Evolutionary conservation across 2,113 vertebrate species (phyloP).

Genomic region (Ondatra zibethicus): DNA sequence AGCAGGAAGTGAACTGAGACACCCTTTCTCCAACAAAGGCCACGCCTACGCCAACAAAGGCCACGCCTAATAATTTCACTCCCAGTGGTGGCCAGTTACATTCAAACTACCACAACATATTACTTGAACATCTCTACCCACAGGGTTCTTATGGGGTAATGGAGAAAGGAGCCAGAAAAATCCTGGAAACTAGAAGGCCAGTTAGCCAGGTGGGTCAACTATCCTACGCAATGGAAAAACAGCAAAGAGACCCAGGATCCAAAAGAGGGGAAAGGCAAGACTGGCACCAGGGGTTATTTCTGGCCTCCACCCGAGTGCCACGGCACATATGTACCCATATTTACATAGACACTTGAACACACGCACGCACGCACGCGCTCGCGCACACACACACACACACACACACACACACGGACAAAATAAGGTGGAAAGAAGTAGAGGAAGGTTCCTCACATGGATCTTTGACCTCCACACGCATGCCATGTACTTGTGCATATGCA

Average conservation of each 20-base stretch:
- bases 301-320: not conserved
- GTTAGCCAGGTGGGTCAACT: not conserved
- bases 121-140: not conserved
- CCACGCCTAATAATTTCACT: not conserved
- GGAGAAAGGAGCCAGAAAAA: not conserved
- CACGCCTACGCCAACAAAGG: not conserved
- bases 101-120: not conserved
- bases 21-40: too few relatives aligned
- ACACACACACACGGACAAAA: not conserved
- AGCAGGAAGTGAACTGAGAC: too few relatives aligned
- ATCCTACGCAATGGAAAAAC: not conserved
- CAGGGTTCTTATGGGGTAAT: not conserved
- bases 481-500: not conserved
- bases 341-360: not conserved
- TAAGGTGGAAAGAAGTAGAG: not conserved
- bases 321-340: not conserved
- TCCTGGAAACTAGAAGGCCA: not conserved
- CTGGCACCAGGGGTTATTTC: too few relatives aligned
- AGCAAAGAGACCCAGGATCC: not conserved
- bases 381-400: not conserved
- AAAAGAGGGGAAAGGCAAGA: not conserved
- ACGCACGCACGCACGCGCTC: not conserved
- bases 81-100: too few relatives aligned
- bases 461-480: not conserved
- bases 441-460: not conserved